These are phyloP conservation scores for Esperia sulphurella DNA, from an alignment of 2,888 invertebrate genomes.

Conservation along the genomic window DNA sequence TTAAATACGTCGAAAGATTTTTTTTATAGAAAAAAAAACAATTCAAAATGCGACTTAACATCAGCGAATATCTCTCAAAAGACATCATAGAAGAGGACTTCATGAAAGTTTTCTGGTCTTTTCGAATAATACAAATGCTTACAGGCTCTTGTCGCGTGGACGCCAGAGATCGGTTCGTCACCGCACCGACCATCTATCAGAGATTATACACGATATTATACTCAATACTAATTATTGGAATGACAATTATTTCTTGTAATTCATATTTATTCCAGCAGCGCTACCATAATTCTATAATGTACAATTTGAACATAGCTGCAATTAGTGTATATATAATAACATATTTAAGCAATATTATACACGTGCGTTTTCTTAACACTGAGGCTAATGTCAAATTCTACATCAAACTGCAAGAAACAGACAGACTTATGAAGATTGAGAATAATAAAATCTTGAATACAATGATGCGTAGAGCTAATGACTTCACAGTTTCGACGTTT, in stretches of 20 bases:
- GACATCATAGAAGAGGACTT: slow-evolving; percentile 45
- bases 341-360: slow-evolving; percentile 30
- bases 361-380: slow-evolving; percentile 43
- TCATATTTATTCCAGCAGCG: background rate
- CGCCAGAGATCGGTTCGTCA: slow-evolving; percentile 38
- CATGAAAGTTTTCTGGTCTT: slow-evolving; percentile 27
- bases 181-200: slow-evolving; percentile 38
- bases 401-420: slow-evolving; percentile 48
- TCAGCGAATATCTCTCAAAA: slow-evolving; percentile 37
- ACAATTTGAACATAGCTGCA: slow-evolving; percentile 2
- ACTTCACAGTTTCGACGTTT: background rate
- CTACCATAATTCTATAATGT: background rate
- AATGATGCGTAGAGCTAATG: background rate
- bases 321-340: slow-evolving; percentile 19
- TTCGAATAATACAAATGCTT: slow-evolving; percentile 34
- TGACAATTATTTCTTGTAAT: background rate
- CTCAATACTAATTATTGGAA: background rate
- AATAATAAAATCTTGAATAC: slow-evolving; percentile 14
- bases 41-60: no score
- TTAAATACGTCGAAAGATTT: no score
- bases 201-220: slow-evolving; percentile 31
- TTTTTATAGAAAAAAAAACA: no score
- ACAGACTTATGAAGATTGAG: slow-evolving; percentile 43
- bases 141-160: slow-evolving; percentile 45
- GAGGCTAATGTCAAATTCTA: slow-evolving; percentile 37